phyloP scores from a whole-genome alignment of 2,797 vertebrate genomes.

The Anniella stebbinsi region DNA sequence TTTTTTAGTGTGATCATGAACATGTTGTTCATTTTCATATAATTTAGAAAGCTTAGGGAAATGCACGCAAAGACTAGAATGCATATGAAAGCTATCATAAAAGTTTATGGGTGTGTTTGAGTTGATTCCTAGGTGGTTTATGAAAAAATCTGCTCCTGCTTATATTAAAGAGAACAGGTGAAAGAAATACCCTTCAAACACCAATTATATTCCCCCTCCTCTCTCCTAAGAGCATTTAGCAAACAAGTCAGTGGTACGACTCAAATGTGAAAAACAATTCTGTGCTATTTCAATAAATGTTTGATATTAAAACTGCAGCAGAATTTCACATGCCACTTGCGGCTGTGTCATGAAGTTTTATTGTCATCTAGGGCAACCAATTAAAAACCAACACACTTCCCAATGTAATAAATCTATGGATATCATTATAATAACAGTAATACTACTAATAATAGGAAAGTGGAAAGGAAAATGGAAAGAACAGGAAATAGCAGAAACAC shows the following conservation, averaged over 20 bases:
- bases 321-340: neutral
- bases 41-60: neutral
- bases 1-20: neutral
- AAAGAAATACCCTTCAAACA: neutral
- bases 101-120: neutral
- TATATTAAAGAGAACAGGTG: neutral
- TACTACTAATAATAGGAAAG: too few relatives aligned
- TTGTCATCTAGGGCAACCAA: neutral
- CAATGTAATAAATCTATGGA: neutral
- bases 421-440: neutral
- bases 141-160: neutral
- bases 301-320: neutral
- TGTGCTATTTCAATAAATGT: neutral
- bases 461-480: too few relatives aligned
- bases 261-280: neutral
- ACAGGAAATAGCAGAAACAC: too few relatives aligned
- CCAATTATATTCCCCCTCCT: neutral
- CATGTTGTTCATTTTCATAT: neutral
- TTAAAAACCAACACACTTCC: neutral
- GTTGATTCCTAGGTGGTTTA: neutral
- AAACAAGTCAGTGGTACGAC: neutral
- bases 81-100: neutral
- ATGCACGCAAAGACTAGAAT: neutral
- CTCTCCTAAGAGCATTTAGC: neutral
- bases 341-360: neutral